Evolutionary conservation across 2,797 vertebrate species (phyloP), one percentile per base, ranked within the genome.

Genomic region (Serranus cabrilla): DNA sequence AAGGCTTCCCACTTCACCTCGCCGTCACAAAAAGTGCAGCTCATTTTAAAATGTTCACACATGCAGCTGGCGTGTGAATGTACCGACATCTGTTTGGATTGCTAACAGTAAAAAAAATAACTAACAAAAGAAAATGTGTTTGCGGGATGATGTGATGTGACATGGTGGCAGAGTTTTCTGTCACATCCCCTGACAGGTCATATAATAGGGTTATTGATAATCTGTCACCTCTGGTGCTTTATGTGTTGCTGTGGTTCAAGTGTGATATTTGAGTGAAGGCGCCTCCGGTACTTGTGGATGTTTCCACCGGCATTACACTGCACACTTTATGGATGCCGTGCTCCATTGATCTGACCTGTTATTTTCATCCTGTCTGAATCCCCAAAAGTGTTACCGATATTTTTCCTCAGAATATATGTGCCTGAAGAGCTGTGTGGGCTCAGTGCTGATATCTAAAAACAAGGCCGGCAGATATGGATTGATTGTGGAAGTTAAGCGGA

Each of bases 191-290:
- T 84, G 88, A 88, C 91, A 86, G 65, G 55, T 82, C 83, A 69
- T 85, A 85, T 91, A 89, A 92, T 86, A 82, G 82, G n/a, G 40
- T 86, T 93, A 91, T 90, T 90, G 90, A 93, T 87, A 83, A 90
- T 74, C 76, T 91, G 92, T 89, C 92, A 67, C 80, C 76, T 46
- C 21, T 0, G 39, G 67, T 78, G 23, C 80, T 84, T 89, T 78
- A 78, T 83, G 82, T 75, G 76, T 81, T 62, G 70, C 80, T 78
- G 76, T 17, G 83, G 69, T 81, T 86, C 73, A 65, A 73, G 70
- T 78, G 59, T 82, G 85, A 85, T 80, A 70, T 85, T 76, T 79
- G 74, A 87, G 71, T 49, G 76, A 81, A 78, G 76, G 69, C 2
- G 27, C 87, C 81, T 80, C 78, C 63, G 31, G 71, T 37, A 42